phyloP scores from a whole-genome alignment of 1,140 invertebrate species.

The Apis florea region DNA sequence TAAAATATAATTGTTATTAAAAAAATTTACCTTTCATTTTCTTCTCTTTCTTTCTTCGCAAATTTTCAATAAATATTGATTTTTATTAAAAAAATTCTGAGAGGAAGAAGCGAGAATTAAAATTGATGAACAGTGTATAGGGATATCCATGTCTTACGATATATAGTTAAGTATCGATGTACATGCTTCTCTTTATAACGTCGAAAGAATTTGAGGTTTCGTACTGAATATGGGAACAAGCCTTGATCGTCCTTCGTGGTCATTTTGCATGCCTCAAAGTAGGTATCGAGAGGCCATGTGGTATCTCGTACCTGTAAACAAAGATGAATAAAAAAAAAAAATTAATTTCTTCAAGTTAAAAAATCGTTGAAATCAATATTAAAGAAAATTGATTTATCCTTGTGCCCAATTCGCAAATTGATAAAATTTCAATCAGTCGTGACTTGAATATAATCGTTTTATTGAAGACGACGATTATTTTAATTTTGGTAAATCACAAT shows the following conservation, averaged over 20 bases:
- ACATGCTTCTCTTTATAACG: too few relatives aligned
- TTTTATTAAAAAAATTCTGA: too few relatives aligned
- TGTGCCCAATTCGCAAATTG: not conserved
- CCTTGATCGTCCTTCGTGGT: slow-evolving; percentile 21
- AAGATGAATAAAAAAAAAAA: not conserved
- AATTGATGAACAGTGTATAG: not conserved
- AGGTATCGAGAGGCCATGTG: not conserved
- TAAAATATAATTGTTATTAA: too few relatives aligned
- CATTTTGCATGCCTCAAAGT: not conserved
- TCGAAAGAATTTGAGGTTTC: slow-evolving; percentile 36
- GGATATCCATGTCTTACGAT: not conserved
- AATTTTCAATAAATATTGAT: not conserved
- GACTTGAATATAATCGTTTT: too few relatives aligned
- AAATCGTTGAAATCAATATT: not conserved
- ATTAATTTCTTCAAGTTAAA: not conserved
- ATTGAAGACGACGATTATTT: too few relatives aligned
- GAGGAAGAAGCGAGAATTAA: not conserved
- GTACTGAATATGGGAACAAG: not conserved
- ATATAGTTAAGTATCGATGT: not conserved
- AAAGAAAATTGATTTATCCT: not conserved
- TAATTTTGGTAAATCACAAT: too few relatives aligned
- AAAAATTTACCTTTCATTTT: too few relatives aligned
- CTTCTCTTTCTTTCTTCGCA: too few relatives aligned
- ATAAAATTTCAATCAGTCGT: not conserved
- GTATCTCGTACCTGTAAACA: not conserved